Evolutionary conservation across 1,140 invertebrate genomes (phyloP), one percentile per base, ranked within the genome.

Genomic region (Meloidogyne exigua): DNA sequence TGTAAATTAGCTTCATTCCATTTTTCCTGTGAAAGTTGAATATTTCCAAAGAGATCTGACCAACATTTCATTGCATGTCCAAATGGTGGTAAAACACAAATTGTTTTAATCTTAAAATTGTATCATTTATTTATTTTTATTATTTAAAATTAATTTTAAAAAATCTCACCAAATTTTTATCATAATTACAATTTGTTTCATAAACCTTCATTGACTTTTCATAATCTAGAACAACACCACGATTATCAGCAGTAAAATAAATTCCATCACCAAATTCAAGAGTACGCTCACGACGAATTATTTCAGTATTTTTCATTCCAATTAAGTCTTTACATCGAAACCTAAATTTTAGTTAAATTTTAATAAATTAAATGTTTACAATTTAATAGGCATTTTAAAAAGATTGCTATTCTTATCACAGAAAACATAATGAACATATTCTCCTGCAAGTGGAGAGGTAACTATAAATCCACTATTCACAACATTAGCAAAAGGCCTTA

Each of bases 261-360:
- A 76, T 76, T 15, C 42, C 68, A 26, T 76, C 75, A 26, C 75
- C 75, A 26, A 76, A 76, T 65, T 76, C 75, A 25, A 76, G 62
- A 15, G 49, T 63, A 57, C 49, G 42, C n/a, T 76, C 75, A 21
- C 64, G 39, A n/a, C 75, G 75, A 32, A 76, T 26, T 62, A 72
- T 44, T 63, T 76, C 66, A 11, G 75, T 70, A 23, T 76, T 68
- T 57, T 76, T 76, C 69, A 69, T 66, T 18, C 57, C 57, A 32
- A 64, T 64, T 11, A 21, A 36, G 10, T 73, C 65, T n/a, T 28
- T 32, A 36, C 72, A 73, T 5, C 36, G 57, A 65, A 73, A 73
- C 23, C 72, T 73, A 23, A 25, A 32, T 23, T n/a, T n/a, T 26
- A 15, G 7, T 62, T 21, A 72, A 70, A 72, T n/a, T 72, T 62